phyloP scores from a whole-genome alignment of 2,888 invertebrate genomes.

The Boloria selene region DNA sequence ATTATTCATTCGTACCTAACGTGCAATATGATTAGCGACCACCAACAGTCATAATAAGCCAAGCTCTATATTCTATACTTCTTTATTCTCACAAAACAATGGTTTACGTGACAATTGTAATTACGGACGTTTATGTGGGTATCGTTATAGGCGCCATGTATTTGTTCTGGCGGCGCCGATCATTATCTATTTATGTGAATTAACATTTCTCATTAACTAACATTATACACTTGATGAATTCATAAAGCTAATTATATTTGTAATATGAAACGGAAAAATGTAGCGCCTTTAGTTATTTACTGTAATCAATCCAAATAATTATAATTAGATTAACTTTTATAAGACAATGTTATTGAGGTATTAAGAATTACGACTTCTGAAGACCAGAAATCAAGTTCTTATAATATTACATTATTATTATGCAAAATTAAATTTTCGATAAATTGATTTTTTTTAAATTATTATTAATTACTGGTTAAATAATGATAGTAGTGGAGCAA shows the following conservation, averaged over 20 bases:
- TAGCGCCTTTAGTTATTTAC: neutral
- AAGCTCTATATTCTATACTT: neutral
- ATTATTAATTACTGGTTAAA: too few relatives aligned
- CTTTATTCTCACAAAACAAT: constrained; percentile 4
- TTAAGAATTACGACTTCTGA: too few relatives aligned
- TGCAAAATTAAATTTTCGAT: too few relatives aligned
- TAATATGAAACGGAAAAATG: neutral
- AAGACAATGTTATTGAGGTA: too few relatives aligned
- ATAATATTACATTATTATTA: too few relatives aligned
- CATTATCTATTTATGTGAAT: constrained; percentile 33
- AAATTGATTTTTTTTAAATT: too few relatives aligned
- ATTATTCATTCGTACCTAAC: too few relatives aligned
- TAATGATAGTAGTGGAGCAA: too few relatives aligned
- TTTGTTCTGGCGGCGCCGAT: constrained; percentile 29
- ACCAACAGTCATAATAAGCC: too few relatives aligned
- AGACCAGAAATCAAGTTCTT: too few relatives aligned
- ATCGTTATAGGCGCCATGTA: constrained; percentile 27
- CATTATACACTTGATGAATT: constrained; percentile 7
- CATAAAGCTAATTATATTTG: neutral
- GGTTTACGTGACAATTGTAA: constrained; percentile 33
- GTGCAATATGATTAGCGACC: too few relatives aligned
- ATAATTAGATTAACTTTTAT: neutral
- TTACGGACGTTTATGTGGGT: constrained; percentile 30
- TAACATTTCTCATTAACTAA: constrained; percentile 30
- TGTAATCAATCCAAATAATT: neutral